Evolutionary conservation across 2,888 invertebrate genomes (phyloP), one percentile per base, ranked within the genome.

Genomic region (Adela reaumurella): DNA sequence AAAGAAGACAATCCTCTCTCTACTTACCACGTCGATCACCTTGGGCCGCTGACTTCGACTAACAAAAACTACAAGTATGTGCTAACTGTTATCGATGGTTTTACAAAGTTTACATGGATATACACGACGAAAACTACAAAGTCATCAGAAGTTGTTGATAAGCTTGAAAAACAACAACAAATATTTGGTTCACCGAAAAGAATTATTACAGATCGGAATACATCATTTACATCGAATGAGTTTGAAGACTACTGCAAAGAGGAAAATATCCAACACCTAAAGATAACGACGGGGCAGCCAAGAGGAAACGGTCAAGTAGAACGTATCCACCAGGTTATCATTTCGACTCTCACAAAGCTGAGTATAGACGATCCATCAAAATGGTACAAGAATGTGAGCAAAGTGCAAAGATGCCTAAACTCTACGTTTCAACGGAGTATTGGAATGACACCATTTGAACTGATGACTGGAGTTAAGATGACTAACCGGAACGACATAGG

Each of bases 251-350:
- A 65, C 51, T 65, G 67, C 52, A 28, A 56, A 16, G 56, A 56
- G 1, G 62, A 68, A 49, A 53, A 53, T 0, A 66, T 70, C 17
- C 49, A 59, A 42, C 62, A 63, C 49, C 51, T 57, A 1, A 19
- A 51, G 3, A 62, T 55, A 60, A 19, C 17, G 2, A 19, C 3
- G 3, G 56, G 65, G 4, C 53, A 65, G 3, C 63, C 67, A 11
- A 48, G 64, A 42, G 59, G 62, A 10, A 67, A 67, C 49, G 64
- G 65, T 1, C 64, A 67, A 49, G 62, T 61, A 1, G 62, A 65
- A 44, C 49, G 63, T n/a, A 51, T 63, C 1, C 59, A 67, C 49
- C 51, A 56, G 6, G 59, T 56, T 2, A 54, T 67, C 2, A 60
- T 63, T 44, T 55, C 62, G 0, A 51, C 63, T 16, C 35, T 67